Evolutionary conservation across 1,140 invertebrate genomes (phyloP).

Genomic region (Cecropterus lyciades): DNA sequence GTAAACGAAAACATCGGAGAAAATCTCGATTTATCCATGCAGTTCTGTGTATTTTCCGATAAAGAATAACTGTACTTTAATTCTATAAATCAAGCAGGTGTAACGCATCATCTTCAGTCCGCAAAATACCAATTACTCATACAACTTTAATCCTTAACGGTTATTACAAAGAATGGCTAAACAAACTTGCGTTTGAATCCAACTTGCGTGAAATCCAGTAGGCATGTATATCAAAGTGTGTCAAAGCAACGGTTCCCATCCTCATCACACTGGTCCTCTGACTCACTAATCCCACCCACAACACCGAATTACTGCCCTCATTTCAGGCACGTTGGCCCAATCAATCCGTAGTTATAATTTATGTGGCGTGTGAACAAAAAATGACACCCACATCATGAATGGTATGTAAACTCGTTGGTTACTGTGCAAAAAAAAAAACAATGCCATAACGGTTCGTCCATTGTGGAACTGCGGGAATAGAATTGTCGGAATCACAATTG

Average conservation of each 20-base stretch:
- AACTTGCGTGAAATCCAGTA: not conserved
- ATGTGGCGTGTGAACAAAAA: constrained; percentile 62
- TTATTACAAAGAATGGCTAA: too few relatives aligned
- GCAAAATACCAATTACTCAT: too few relatives aligned
- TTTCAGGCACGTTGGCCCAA: constrained; percentile 63
- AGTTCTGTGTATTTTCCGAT: too few relatives aligned
- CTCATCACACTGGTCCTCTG: constrained; percentile 50
- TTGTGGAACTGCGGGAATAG: constrained; percentile 57
- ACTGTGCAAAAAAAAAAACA: constrained; percentile 68
- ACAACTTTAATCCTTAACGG: too few relatives aligned
- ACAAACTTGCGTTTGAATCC: too few relatives aligned
- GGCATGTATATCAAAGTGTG: constrained; percentile 33
- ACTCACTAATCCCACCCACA: constrained; percentile 72
- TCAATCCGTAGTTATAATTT: constrained; percentile 76
- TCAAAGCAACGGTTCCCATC: constrained; percentile 69
- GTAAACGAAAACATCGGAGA: too few relatives aligned
- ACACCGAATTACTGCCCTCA: constrained; percentile 59
- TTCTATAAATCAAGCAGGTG: too few relatives aligned
- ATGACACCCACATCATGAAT: constrained; percentile 52
- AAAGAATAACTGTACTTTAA: too few relatives aligned
- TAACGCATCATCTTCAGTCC: too few relatives aligned
- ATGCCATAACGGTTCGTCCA: constrained; percentile 65
- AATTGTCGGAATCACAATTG: constrained; percentile 59
- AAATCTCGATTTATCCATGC: too few relatives aligned
- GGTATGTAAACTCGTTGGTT: constrained; percentile 45